Base-by-base conservation (phyloP, 2,888 invertebrate genomes). In the Diaperis boleti region DNA sequence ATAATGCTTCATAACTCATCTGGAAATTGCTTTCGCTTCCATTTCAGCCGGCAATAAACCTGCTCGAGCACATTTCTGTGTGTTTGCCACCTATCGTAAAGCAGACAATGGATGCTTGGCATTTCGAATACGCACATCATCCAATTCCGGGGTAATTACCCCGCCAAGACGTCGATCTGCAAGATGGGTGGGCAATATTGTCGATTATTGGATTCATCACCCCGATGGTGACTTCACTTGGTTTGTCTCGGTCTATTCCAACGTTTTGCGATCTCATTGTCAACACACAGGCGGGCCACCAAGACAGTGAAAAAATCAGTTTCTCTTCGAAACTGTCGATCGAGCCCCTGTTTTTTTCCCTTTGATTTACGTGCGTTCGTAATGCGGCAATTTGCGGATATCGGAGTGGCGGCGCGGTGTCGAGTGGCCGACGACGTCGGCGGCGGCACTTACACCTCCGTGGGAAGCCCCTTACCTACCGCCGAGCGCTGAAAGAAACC, bases 1-100 rank as follows among this genome's bases (percentile, higher is more conserved):
- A 81, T 81, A 81, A 81, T 81, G 79, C 76, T 72, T 78, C 76
- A 81, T 81, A 81, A 81, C 77, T 81, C 81, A 81, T 79, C 77
- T 71, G 69, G 73, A 75, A 80, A 81, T 81, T 79, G 81, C 79
- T 79, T 77, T 80, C 78, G 79, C 79, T 79, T 79, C 79, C 80
- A 80, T 81, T 80, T 77, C 79, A 78, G 75, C 65, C 75, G 69
- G 78, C 79, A 77, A 80, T 81, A 81, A 81, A 81, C 79, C 77
- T 74, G 74, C 74, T 72, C 73, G 67, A 76, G 76, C 76, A 76
- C 78, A 78, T 76, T 75, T 73, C 72, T 74, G 69, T 74, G 70
- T 69, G 67, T 71, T 72, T 70, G 72, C 74, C 76, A 74, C 74
- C 75, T 74, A 73, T 76, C 73, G 73, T 74, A 77, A 76, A 75